Conservation (phyloP, 1,140 invertebrate species). For the Andricus grossulariae region DNA sequence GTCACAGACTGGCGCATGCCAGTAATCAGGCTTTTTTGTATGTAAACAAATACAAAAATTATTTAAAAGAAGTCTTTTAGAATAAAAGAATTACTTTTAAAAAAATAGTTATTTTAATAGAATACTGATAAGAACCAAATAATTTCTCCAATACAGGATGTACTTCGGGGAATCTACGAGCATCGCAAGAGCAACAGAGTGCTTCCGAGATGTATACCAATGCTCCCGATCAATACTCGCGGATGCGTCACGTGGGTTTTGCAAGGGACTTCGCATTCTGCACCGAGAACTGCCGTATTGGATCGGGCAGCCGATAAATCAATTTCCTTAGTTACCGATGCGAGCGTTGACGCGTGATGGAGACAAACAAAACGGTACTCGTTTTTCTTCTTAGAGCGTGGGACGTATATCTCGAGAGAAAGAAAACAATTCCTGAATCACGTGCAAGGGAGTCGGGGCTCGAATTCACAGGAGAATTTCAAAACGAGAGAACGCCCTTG, state of each 20-base stretch:
- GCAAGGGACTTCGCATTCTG: conserved; percentile 36
- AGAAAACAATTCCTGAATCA: conserved; percentile 19
- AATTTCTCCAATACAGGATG: not conserved
- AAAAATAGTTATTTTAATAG: not conserved
- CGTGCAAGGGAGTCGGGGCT: conserved; percentile 34
- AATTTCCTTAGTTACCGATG: conserved; percentile 59
- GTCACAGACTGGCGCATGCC: no score
- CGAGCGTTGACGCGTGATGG: conserved; percentile 45
- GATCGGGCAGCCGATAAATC: conserved; percentile 51
- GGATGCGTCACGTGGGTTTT: conserved; percentile 49
- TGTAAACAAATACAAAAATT: no score
- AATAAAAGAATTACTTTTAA: no score
- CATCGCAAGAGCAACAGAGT: conserved; percentile 10
- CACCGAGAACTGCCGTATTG: conserved; percentile 1
- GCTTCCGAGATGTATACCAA: conserved; percentile 40
- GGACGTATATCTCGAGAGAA: conserved; percentile 4
- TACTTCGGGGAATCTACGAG: not conserved
- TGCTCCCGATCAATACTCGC: conserved; percentile 56
- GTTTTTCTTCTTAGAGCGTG: conserved; percentile 36
- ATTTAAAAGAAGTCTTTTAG: no score
- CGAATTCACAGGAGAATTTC: conserved; percentile 48
- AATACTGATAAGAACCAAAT: not conserved
- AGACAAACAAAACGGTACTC: conserved; percentile 55
- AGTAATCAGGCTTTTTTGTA: no score
- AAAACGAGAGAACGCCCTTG: not conserved